These are phyloP conservation scores for Luffia ferchaultella DNA, from an alignment of 2,888 invertebrate genomes.

Conservation along the genomic window DNA sequence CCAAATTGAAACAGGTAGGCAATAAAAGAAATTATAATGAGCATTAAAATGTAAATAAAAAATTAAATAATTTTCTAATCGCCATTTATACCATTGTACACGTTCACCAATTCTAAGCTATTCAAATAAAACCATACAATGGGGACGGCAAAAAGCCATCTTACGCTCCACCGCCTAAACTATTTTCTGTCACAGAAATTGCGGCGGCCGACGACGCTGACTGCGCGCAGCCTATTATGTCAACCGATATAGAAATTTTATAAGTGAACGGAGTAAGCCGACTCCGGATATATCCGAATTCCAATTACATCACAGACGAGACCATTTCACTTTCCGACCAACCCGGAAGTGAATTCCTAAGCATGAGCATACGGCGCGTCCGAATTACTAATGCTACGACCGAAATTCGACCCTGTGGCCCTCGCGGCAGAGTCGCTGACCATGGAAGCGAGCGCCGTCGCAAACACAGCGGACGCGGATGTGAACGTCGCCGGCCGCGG, in stretches of 20 bases:
- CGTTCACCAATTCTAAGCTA: background rate
- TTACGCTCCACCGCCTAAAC: slow-evolving; percentile 36
- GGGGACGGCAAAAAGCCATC: slow-evolving; percentile 26
- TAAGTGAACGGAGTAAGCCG: slow-evolving; percentile 60
- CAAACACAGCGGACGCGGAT: slow-evolving; percentile 58
- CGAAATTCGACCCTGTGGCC: slow-evolving; percentile 32
- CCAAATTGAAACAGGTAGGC: no score
- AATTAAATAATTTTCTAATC: background rate
- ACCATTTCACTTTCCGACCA: slow-evolving; percentile 66
- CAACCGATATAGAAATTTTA: slow-evolving; percentile 56
- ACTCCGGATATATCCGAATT: slow-evolving; percentile 66
- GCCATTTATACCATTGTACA: background rate
- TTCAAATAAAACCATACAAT: slow-evolving; percentile 8
- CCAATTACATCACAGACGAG: slow-evolving; percentile 66
- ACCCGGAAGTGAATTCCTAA: slow-evolving; percentile 67
- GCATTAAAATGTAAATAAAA: background rate
- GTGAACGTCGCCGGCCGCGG: slow-evolving; percentile 38
- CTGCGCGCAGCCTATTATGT: slow-evolving; percentile 46
- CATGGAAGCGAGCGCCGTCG: slow-evolving; percentile 15
- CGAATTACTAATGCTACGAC: slow-evolving; percentile 32
- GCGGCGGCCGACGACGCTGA: slow-evolving; percentile 29
- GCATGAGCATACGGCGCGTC: slow-evolving; percentile 59
- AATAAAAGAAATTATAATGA: background rate
- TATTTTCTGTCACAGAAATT: slow-evolving; percentile 36
- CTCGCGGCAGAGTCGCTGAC: slow-evolving; percentile 26